Base-by-base conservation (phyloP, 2,113 vertebrate genomes). In the Brachypodius melanocephalos region DNA sequence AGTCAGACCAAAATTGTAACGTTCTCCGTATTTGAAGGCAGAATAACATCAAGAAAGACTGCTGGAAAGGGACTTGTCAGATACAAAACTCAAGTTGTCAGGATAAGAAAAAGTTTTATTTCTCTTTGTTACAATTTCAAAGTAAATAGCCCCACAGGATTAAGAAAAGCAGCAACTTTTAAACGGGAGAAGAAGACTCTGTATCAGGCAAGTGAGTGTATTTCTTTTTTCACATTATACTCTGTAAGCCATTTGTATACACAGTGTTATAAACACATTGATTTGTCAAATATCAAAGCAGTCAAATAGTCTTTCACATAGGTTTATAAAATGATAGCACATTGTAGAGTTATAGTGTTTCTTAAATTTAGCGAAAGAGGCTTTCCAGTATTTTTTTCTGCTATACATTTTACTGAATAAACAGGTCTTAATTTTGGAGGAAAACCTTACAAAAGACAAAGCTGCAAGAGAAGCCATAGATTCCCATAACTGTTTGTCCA, bases 1-100 rank as follows among this genome's bases (percentile, higher is more conserved):
- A 97, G 67, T 90, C 57, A 84, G 51, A 84, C 42, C 25, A 86
- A 97, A 91, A 95, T 73, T 74, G 78, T 58, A 96, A 75, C 71
- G 77, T 92, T 94, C 61, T 88, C 55, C 69, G 45, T 92, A 80
- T 78, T 66, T 61, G 46, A 61, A 95, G 88, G 59, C 85, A 97
- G 76, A 93, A 96, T 66, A 94, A 91, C 54, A 93, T 94, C 58
- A 94, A 95, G 79, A 75, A 93, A 94, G 63, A 58, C 62, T 80
- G 68, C 71, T 20, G 31, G 72, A 97, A 95, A 71, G 71, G 57
- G 93, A 93, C 24, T 54, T 95, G 51, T 90, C 80, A 90, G 79
- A 77, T 31, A 78, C 11, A 84, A 78, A 94, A 21, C 48, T 65
- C 40, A 89, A 93, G 85, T 73, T 72, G 92, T 28, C 32, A 93